Evolutionary conservation across 2,113 vertebrate species (phyloP).

Genomic region (Mustela nigripes): DNA sequence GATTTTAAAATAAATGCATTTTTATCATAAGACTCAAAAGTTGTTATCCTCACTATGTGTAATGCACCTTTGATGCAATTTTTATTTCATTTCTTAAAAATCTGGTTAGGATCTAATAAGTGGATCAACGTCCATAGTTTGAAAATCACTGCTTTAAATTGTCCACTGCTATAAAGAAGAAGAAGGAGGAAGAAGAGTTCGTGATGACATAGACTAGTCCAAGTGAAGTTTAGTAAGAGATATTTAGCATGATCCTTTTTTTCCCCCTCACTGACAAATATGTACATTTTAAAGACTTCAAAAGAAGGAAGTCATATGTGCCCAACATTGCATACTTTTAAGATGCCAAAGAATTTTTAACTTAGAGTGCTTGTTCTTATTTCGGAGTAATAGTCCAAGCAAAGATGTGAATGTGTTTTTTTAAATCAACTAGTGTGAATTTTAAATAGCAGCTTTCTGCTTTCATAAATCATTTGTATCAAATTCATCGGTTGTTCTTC

Average conservation of each 20-base stretch:
- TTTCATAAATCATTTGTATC: slow-evolving; percentile 64
- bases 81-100: not conserved
- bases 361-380: not conserved
- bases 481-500: slow-evolving; percentile 61
- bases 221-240: slow-evolving; percentile 26
- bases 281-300: slow-evolving; percentile 21
- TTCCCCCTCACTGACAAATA: not conserved
- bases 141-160: slow-evolving; percentile 49
- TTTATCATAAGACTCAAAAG: slow-evolving; percentile 1
- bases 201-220: not conserved
- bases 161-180: not conserved
- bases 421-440: slow-evolving; percentile 41
- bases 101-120: not conserved
- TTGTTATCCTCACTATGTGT: not conserved
- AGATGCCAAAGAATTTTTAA: not conserved
- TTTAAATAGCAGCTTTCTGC: slow-evolving; percentile 63
- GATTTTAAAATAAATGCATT: not conserved
- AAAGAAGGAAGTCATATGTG: not conserved
- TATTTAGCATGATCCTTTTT: not conserved
- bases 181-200: not conserved
- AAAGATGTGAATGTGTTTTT: slow-evolving; percentile 53
- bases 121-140: not conserved
- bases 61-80: not conserved
- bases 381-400: slow-evolving; percentile 29
- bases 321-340: slow-evolving; percentile 15